These are phyloP conservation scores for Borostomias antarcticus DNA, from an alignment of 2,797 vertebrate species.

Conservation along the genomic window DNA sequence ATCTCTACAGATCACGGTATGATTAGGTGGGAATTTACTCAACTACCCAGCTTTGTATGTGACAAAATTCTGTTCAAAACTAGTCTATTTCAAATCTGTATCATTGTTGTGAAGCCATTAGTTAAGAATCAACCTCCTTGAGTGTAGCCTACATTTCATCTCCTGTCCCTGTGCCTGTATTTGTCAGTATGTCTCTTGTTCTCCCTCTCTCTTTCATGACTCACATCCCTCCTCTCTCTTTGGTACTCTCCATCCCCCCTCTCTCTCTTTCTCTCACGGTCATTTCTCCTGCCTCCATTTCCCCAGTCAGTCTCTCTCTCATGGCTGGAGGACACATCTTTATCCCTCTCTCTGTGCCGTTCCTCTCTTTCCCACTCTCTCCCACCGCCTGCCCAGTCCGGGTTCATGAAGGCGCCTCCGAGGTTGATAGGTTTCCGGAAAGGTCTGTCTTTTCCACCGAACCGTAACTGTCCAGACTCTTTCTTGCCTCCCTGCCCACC, in stretches of 20 bases:
- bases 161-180: constrained; percentile 61
- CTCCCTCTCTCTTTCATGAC: constrained; percentile 37
- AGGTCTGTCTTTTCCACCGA: constrained; percentile 93
- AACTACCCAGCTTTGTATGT: no score
- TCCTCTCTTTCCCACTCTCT: constrained; percentile 68
- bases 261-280: constrained; percentile 68
- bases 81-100: no score
- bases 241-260: constrained; percentile 54
- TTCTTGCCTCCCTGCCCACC: constrained; percentile 95
- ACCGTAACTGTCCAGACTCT: constrained; percentile 94
- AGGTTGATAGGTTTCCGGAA: constrained; percentile 94
- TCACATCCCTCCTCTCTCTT: constrained; percentile 70
- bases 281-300: constrained; percentile 75
- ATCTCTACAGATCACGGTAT: no score
- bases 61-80: no score
- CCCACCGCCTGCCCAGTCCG: constrained; percentile 55
- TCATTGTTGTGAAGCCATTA: no score
- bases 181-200: constrained; percentile 59
- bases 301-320: constrained; percentile 74
- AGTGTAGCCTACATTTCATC: constrained; percentile 38
- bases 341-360: constrained; percentile 67
- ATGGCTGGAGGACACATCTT: constrained; percentile 59
- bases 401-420: constrained; percentile 61
- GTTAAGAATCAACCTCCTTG: not conserved
- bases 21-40: no score